Percentiles rank a stretch among this genome's conserved stretches.
phyloP scores from a whole-genome alignment of 2,113 vertebrate genomes.

The Centropus bengalensis region DNA sequence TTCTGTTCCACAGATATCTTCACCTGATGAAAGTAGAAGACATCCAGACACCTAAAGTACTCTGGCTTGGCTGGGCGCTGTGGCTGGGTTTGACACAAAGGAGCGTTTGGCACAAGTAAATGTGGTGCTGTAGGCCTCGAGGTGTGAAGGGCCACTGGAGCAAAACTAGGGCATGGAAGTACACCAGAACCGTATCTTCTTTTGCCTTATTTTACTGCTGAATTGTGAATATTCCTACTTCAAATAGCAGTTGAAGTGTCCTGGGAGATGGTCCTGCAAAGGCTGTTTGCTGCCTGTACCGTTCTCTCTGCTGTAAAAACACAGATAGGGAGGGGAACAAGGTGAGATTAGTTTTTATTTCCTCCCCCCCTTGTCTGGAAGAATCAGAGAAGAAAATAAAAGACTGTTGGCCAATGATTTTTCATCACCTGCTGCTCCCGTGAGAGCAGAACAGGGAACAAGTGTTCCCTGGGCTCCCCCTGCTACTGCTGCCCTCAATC shows the following conservation, averaged over 20 bases:
- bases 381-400: background rate
- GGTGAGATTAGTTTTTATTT: background rate
- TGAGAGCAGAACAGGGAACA: background rate
- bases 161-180: background rate
- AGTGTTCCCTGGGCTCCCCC: background rate
- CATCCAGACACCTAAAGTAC: background rate
- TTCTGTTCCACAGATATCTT: background rate
- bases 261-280: background rate
- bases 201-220: background rate
- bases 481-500: background rate
- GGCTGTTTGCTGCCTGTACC: background rate
- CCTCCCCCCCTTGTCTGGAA: background rate
- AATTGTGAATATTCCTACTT: background rate
- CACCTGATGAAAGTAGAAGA: background rate
- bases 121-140: background rate
- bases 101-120: background rate
- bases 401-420: background rate
- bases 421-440: background rate
- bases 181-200: background rate
- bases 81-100: background rate
- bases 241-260: background rate
- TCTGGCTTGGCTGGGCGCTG: no score
- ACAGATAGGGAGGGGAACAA: background rate
- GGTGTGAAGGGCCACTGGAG: background rate
- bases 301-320: background rate